A percentile compares a stretch with the other conserved stretches of the same genome.
phyloP scores from a whole-genome alignment of 2,113 vertebrate genomes.

The Phaethon lepturus region DNA sequence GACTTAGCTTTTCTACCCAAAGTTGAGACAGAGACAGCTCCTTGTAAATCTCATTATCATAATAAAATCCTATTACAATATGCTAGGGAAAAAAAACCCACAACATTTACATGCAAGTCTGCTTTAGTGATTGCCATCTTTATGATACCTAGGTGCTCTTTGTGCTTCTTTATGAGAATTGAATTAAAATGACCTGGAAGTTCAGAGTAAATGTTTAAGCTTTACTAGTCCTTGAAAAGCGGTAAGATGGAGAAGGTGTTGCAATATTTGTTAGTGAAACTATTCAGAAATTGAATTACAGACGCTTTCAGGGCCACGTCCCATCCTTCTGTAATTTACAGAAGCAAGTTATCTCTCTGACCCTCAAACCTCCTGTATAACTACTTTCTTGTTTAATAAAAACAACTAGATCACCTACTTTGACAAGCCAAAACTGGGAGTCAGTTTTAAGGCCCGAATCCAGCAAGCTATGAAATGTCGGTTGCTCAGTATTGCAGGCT shows the following conservation, averaged over 20 bases:
- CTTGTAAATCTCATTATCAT: not conserved
- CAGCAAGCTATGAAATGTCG: not conserved
- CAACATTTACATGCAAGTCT: not conserved
- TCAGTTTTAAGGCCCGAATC: not conserved
- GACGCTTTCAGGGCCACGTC: not conserved
- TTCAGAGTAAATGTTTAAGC: conserved; percentile 30
- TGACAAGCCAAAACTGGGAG: conserved; percentile 6
- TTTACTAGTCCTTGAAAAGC: conserved; percentile 36
- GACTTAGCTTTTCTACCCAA: not conserved
- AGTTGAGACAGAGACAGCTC: not conserved
- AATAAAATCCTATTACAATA: not conserved
- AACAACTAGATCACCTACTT: conserved; percentile 6
- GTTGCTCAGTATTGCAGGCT: not conserved
- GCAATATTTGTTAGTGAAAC: not conserved
- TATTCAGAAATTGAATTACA: conserved; percentile 19
- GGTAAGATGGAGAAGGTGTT: not conserved
- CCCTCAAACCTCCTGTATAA: not conserved
- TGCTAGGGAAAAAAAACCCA: not conserved
- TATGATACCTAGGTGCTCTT: not conserved
- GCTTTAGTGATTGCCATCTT: conserved; percentile 6
- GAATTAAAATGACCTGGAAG: conserved; percentile 22
- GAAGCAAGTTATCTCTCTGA: conserved; percentile 11
- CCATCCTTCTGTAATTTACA: conserved; percentile 15
- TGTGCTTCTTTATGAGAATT: not conserved
- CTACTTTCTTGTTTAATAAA: not conserved